Evolutionary conservation across 1,140 invertebrate species (phyloP), one percentile per base, ranked within the genome.

Genomic region (Drosophila albomicans): DNA sequence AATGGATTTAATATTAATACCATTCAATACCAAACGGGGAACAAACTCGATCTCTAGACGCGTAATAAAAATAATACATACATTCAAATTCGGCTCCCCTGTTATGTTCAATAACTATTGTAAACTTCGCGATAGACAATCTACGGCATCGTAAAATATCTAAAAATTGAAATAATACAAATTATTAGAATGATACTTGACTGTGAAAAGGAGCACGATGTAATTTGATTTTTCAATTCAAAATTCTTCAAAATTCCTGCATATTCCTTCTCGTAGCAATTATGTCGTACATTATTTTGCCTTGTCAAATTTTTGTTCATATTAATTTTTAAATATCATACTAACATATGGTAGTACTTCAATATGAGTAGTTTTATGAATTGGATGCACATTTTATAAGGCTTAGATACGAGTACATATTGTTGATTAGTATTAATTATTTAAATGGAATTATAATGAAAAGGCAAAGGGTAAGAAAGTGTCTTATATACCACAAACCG

Each of bases 201-300:
- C 75, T 91, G 90, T 91, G 90, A 91, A 78, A 74, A 87, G 82
- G 86, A 91, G 71, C 76, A 91, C 69, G 90, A 91, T 91, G 90
- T 91, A 91, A 91, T 91, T 91, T 72, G 69, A 28, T 56, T 75
- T 78, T 68, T 58, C 41, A 41, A 73, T 77, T 81, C 7, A 70
- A 64, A 68, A 61, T 66, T 52, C 65, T 15, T 66, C 45, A 66
- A 79, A 72, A 71, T 69, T 78, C 6, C 16, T 61, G 59, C 41
- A 46, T 20, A 25, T 35, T 48, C 15, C 13, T 51, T 51, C 15
- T 6, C 1, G 43, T 38, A 10, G 10, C 8, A 38, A 38, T 38
- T 38, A 38, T 38, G 35, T 38, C 35, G 35, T 38, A 38, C 35
- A 38, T 38, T 25, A 20, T 68, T 54, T 52, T 46, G 46, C 63